A percentile compares a stretch with the other conserved stretches of the same genome.
Conservation (phyloP, 2,113 vertebrate species). For the Sinocyclocheilus anshuiensis region DNA sequence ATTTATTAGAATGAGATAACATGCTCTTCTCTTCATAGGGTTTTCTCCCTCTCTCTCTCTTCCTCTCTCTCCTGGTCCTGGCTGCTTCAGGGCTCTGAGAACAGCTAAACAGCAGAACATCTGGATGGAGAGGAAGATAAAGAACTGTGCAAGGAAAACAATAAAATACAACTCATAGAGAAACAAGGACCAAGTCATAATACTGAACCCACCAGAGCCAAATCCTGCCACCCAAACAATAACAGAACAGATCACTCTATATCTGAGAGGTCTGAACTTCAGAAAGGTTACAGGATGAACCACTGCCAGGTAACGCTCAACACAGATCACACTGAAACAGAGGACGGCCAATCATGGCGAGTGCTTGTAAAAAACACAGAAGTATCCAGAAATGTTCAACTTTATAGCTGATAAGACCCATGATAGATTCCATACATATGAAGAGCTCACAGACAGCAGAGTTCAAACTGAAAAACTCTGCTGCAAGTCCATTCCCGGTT, state of each 20-base stretch:
- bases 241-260: neutral
- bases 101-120: too few relatives aligned
- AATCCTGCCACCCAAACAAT: neutral
- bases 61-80: too few relatives aligned
- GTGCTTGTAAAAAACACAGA: neutral
- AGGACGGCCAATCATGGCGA: neutral
- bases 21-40: too few relatives aligned
- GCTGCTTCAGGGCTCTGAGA: too few relatives aligned
- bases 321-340: neutral
- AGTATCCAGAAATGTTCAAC: too few relatives aligned
- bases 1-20: too few relatives aligned
- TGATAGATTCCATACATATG: neutral
- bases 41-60: too few relatives aligned
- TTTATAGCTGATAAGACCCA: neutral
- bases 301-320: slow-evolving; percentile 27
- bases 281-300: slow-evolving; percentile 13
- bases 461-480: slow-evolving; percentile 36
- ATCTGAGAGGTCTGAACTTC: neutral
- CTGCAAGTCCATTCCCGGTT: neutral
- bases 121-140: too few relatives aligned
- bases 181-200: neutral
- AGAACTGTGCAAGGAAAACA: too few relatives aligned
- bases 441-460: slow-evolving; percentile 29
- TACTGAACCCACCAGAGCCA: neutral
- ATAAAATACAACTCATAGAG: too few relatives aligned